Percentiles rank a stretch among this genome's conserved stretches.
Evolutionary conservation across 2,113 vertebrate genomes (phyloP).

Genomic region (Ellobius talpinus): DNA sequence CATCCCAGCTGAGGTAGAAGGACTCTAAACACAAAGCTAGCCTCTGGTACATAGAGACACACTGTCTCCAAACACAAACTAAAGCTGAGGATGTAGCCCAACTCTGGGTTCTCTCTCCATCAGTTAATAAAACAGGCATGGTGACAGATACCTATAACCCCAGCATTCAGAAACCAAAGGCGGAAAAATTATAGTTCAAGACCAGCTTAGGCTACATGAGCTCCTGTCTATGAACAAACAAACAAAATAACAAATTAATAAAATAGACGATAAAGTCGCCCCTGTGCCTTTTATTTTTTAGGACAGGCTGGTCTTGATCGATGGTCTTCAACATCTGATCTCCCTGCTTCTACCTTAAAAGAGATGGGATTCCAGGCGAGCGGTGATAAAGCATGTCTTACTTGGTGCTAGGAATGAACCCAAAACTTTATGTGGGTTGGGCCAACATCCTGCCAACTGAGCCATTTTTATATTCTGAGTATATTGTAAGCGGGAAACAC

Average conservation of each 20-base stretch:
- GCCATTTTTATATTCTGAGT: constrained; percentile 5
- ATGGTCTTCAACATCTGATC: not conserved
- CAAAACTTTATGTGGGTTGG: not conserved
- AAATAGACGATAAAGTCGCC: not conserved
- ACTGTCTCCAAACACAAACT: not conserved
- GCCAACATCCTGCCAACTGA: not conserved
- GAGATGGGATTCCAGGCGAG: not conserved
- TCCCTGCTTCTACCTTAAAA: not conserved
- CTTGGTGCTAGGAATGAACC: not conserved
- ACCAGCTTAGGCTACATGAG: not conserved
- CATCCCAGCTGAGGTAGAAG: not conserved
- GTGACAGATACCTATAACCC: not conserved
- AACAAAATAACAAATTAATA: not conserved
- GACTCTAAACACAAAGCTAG: not conserved
- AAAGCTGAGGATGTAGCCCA: too few species aligned
- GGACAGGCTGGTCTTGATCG: not conserved
- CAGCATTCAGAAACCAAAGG: not conserved
- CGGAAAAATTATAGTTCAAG: not conserved
- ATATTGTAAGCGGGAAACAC: not conserved
- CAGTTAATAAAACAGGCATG: not conserved
- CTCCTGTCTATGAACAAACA: not conserved
- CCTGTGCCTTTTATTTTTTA: not conserved
- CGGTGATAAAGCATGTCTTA: too few species aligned
- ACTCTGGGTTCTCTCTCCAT: not conserved
- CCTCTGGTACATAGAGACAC: not conserved